Evolutionary conservation across 2,888 invertebrate genomes (phyloP).

Genomic region (Polydrusus pterygomalis): DNA sequence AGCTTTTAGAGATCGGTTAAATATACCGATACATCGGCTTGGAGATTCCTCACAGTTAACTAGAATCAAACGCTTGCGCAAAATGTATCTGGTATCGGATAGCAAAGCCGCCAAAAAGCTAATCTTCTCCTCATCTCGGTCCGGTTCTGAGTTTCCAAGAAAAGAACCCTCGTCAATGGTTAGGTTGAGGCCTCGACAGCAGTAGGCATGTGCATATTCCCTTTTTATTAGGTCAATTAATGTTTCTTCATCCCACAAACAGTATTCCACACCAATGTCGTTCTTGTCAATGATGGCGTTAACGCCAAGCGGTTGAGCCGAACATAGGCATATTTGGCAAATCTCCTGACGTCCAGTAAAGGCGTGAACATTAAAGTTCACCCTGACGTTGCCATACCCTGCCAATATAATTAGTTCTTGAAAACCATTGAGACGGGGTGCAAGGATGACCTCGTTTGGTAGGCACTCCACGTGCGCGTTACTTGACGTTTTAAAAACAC

Average conservation of each 20-base stretch:
- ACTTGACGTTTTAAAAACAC: no score
- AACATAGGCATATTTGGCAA: constrained; percentile 10
- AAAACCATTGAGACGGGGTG: no score
- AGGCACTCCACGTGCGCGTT: no score
- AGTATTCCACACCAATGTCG: constrained; percentile 1
- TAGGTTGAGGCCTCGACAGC: neutral
- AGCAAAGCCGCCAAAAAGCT: neutral
- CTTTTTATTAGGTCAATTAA: neutral
- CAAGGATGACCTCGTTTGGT: no score
- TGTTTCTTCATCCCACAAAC: neutral
- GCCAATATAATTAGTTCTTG: no score
- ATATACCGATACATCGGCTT: neutral
- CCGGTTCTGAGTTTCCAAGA: neutral
- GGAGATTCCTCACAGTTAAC: neutral
- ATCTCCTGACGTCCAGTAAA: constrained; percentile 10
- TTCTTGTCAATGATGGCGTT: neutral
- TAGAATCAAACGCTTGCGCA: neutral
- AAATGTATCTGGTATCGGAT: neutral
- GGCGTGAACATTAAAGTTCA: neutral
- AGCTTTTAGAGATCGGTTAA: neutral
- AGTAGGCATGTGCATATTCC: constrained; percentile 13
- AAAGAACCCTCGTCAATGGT: neutral
- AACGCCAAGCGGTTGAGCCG: neutral
- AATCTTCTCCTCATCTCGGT: neutral
- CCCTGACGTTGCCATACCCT: no score